phyloP scores from a whole-genome alignment of 2,113 vertebrate species.

The Australoheros scitulus region DNA sequence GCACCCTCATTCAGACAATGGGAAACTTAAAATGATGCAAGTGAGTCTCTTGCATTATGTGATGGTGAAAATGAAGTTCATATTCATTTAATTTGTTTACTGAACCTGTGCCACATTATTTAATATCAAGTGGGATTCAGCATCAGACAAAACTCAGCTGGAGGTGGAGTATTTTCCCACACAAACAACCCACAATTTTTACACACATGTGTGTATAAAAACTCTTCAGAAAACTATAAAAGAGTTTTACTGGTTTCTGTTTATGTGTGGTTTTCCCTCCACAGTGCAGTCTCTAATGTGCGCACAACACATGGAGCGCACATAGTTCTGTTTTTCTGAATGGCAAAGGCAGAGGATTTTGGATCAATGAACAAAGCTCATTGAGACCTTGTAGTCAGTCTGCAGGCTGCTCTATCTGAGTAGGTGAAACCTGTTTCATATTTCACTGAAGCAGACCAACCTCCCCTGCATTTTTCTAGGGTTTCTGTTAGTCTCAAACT shows the following conservation, averaged over 20 bases:
- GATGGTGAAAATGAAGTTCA: slow-evolving; percentile 35
- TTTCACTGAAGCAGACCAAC: not conserved
- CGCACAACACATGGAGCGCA: not conserved
- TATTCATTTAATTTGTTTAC: slow-evolving; percentile 36
- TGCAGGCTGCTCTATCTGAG: not conserved
- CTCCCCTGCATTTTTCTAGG: not conserved
- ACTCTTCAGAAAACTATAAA: slow-evolving; percentile 38
- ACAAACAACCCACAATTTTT: slow-evolving; percentile 2
- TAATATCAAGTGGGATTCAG: not conserved
- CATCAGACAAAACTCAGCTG: not conserved
- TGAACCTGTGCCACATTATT: slow-evolving; percentile 8
- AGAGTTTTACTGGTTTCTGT: slow-evolving; percentile 30
- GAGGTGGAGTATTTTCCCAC: not conserved
- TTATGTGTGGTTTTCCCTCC: not conserved
- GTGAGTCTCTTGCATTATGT: slow-evolving; percentile 39
- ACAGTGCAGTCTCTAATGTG: not conserved
- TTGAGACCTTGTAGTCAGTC: not conserved
- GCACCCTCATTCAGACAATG: slow-evolving; percentile 70
- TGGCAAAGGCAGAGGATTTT: slow-evolving; percentile 16
- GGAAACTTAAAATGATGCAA: slow-evolving; percentile 59
- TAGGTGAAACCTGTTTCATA: not conserved
- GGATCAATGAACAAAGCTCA: slow-evolving; percentile 30
- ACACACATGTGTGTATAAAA: slow-evolving; percentile 9
- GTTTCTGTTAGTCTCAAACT: not conserved
- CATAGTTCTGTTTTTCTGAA: slow-evolving; percentile 35